Evolutionary conservation across 2,113 vertebrate species (phyloP), one percentile per base, ranked within the genome.

Genomic region (Parus major): DNA sequence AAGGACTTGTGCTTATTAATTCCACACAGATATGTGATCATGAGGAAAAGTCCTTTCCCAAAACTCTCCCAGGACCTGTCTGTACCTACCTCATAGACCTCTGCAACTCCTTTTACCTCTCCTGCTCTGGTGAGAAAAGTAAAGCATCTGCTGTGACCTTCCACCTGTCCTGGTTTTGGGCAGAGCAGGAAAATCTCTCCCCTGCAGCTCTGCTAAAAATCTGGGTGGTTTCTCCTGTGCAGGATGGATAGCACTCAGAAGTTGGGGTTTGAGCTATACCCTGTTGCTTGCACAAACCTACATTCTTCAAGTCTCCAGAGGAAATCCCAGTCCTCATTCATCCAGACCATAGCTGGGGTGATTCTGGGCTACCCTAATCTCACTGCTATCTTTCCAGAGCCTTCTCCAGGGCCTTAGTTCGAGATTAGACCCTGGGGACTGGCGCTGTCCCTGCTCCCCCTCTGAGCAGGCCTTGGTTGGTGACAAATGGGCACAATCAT

Each of bases 61-160:
- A 87, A 91, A n/a, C n/a, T 78, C 50, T 63, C 20, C 33, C 50
- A 59, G 69, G 57, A 64, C 33, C 7, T 3, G 1, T 35, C 36
- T 0, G 0, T 9, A 4, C 12, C 42, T 33, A 35, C 8, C 42
- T 70, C 2, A 1, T 22, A 46, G 60, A 70, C 17, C 41, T 52
- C 84, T 4, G 4, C 0, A 1, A 10, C 12, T 78, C 44, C 39
- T 5, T 68, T 59, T 46, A 23, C n/a, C 8, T 42, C 53, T 60
- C 15, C 42, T 71, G 35, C 29, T 56, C 20, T 4, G 12, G 9
- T 50, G 35, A 29, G 72, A 50, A 91, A 91, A 66, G 31, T 47
- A 70, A 57, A 86, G 68, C 11, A 10, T 31, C 44, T 49, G 47
- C 2, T 4, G 33, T 87, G 84, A 79, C 56, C 50, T 91, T 66